These are phyloP conservation scores for Pachyuromys duprasi DNA, from an alignment of 2,797 vertebrate species.

Conservation along the genomic window DNA sequence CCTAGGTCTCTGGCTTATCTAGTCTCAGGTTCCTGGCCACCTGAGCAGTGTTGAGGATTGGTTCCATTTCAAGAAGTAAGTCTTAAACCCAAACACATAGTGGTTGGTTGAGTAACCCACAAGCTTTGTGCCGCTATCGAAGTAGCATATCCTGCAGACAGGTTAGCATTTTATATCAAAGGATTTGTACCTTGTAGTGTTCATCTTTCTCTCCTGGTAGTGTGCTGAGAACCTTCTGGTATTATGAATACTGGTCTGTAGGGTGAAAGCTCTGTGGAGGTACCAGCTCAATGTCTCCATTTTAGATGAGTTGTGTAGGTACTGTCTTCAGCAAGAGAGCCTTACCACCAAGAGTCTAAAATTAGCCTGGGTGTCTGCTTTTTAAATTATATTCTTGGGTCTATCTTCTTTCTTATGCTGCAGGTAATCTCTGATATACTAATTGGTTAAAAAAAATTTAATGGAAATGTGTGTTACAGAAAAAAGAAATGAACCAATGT, in stretches of 20 bases:
- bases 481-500: neutral
- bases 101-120: neutral
- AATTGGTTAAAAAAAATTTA: neutral
- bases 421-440: neutral
- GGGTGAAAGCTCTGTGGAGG: neutral
- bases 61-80: neutral
- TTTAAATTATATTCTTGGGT: neutral
- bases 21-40: neutral
- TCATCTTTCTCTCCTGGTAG: neutral
- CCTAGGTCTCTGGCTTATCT: neutral
- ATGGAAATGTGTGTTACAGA: neutral
- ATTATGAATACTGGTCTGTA: neutral
- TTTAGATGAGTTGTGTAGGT: neutral
- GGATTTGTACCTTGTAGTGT: neutral
- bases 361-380: conserved; percentile 9
- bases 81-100: neutral
- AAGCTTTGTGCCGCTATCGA: neutral
- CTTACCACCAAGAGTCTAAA: neutral
- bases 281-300: neutral
- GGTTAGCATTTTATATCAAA: neutral
- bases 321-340: neutral
- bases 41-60: neutral
- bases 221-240: neutral
- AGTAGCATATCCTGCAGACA: neutral
- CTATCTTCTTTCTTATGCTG: neutral